A percentile compares a stretch with the other conserved stretches of the same genome.
Evolutionary conservation across 2,888 invertebrate genomes (phyloP).

Genomic region (Microctonus brassicae): DNA sequence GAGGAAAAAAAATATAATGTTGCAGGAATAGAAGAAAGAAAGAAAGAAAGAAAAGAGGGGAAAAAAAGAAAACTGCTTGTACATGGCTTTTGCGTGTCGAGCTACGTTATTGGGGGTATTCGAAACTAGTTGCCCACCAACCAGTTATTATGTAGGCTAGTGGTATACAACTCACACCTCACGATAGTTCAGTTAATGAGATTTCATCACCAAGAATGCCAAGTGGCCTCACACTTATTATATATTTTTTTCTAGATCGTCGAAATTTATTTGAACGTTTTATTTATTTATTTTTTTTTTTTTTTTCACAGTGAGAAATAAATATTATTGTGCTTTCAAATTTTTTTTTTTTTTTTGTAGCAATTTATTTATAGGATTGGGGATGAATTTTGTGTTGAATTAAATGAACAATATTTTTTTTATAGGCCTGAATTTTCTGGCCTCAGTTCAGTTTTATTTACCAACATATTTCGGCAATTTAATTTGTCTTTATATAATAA

Average conservation of each 20-base stretch:
- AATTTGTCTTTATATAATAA: conserved; percentile 56
- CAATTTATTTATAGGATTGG: neutral
- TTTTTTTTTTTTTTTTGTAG: neutral
- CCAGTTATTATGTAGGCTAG: conserved; percentile 37
- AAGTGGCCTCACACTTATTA: neutral
- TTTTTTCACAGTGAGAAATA: no score
- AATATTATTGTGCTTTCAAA: neutral
- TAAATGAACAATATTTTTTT: conserved; percentile 26
- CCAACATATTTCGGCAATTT: conserved; percentile 54
- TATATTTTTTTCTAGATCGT: neutral
- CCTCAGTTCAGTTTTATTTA: conserved; percentile 53
- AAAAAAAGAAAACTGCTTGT: neutral
- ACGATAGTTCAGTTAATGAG: conserved; percentile 29
- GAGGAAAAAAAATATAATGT: neutral
- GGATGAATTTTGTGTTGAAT: neutral
- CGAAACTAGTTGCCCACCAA: neutral
- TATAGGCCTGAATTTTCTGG: conserved; percentile 27
- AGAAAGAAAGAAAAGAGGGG: neutral
- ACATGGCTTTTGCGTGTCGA: conserved; percentile 28
- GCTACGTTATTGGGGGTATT: conserved; percentile 21
- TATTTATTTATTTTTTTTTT: no score
- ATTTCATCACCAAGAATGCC: conserved; percentile 31
- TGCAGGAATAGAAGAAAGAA: neutral
- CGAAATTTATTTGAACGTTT: neutral
- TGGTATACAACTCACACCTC: conserved; percentile 34